phyloP scores from a whole-genome alignment of 1,140 invertebrate species.

The Neodiprion virginianus region DNA sequence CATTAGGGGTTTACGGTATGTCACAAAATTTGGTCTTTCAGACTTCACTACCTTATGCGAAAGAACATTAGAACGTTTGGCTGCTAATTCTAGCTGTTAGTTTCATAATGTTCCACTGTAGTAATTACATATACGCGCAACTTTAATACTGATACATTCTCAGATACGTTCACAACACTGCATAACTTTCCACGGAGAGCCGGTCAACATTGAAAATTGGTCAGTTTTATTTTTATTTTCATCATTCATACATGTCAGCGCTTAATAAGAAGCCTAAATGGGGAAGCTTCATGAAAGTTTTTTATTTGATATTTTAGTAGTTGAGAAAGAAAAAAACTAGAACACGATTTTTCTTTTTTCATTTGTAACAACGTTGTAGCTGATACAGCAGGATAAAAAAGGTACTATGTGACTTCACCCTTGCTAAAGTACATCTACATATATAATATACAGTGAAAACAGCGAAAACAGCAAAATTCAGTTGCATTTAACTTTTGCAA shows the following conservation, averaged over 20 bases:
- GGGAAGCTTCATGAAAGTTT: too few relatives aligned
- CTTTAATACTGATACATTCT: neutral
- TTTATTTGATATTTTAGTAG: neutral
- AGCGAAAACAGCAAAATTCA: too few relatives aligned
- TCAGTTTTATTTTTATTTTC: neutral
- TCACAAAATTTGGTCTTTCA: too few relatives aligned
- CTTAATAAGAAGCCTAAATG: neutral
- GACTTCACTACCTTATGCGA: too few relatives aligned
- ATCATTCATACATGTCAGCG: neutral
- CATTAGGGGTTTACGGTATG: too few relatives aligned
- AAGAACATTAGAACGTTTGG: neutral
- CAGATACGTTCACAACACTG: neutral
- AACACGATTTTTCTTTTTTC: neutral
- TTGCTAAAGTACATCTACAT: too few relatives aligned
- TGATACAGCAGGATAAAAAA: too few relatives aligned
- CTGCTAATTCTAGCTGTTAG: neutral
- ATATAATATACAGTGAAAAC: too few relatives aligned
- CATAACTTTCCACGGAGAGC: neutral
- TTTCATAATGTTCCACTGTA: neutral
- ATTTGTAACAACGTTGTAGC: too few relatives aligned
- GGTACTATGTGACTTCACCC: too few relatives aligned
- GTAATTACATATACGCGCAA: neutral
- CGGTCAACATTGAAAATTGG: neutral
- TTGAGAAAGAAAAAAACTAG: neutral
- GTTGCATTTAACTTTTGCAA: too few relatives aligned